Percentiles rank a stretch among this genome's conserved stretches.
Conservation (phyloP, 2,797 vertebrate genomes). For the Gila robusta region DNA sequence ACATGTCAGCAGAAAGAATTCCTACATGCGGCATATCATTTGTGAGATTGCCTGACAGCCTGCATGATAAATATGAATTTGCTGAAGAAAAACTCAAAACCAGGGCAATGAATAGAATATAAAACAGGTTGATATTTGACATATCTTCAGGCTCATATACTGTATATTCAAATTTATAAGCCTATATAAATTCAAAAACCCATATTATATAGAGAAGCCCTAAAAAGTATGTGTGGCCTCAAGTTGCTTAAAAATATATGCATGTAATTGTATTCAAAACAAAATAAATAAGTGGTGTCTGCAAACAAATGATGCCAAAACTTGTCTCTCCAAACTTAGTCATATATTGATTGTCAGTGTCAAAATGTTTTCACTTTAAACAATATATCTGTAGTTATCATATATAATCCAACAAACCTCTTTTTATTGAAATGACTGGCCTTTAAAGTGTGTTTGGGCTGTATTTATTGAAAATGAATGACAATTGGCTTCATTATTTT, state of each 20-base stretch:
- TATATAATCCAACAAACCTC: background rate
- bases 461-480: background rate
- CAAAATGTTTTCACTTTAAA: background rate
- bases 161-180: background rate
- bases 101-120: conserved; percentile 5
- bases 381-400: background rate
- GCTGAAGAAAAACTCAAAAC: background rate
- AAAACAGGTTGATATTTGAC: background rate
- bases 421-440: background rate
- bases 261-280: background rate
- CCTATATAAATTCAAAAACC: background rate
- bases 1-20: conserved; percentile 33
- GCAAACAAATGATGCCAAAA: background rate
- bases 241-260: background rate
- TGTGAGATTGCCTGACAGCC: conserved; percentile 9
- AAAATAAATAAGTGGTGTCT: background rate
- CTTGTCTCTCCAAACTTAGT: background rate
- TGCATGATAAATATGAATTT: conserved; percentile 7
- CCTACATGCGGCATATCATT: conserved; percentile 3
- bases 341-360: background rate
- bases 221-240: background rate
- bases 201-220: background rate
- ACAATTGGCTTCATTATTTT: background rate
- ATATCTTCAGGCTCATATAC: background rate
- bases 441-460: background rate